phyloP scores from a whole-genome alignment of 1,140 invertebrate species.

The Himalopsyche phryganea region DNA sequence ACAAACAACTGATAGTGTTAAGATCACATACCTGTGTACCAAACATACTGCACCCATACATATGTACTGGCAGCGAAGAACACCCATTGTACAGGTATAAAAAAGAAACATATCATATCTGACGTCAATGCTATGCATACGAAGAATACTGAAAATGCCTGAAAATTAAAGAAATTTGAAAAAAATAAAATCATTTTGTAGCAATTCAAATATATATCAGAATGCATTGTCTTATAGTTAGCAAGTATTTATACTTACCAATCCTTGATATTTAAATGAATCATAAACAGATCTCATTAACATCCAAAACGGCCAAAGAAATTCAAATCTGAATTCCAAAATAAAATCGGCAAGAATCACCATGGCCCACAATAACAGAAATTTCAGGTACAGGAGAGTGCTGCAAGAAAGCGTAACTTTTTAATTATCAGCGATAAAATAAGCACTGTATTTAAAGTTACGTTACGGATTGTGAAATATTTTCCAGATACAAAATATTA shows the following conservation, averaged over 20 bases:
- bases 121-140: constrained; percentile 97
- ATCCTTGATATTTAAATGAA: constrained; percentile 97
- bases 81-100: constrained; percentile 97
- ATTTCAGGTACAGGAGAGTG: constrained; percentile 92
- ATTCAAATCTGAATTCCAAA: constrained; percentile 98
- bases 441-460: constrained; percentile 6
- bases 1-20: too few species aligned
- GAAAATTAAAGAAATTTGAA: constrained; percentile 44
- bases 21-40: constrained; percentile 98
- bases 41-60: constrained; percentile 98
- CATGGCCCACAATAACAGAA: constrained; percentile 91
- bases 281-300: constrained; percentile 94
- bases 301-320: constrained; percentile 98
- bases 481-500: too few species aligned
- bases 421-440: constrained; percentile 2
- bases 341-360: constrained; percentile 96
- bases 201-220: not conserved
- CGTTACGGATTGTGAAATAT: too few species aligned
- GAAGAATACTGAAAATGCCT: constrained; percentile 98
- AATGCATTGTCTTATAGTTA: too few species aligned
- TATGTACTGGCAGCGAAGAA: constrained; percentile 98
- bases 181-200: not conserved
- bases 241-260: constrained; percentile 82
- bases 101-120: constrained; percentile 98
- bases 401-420: constrained; percentile 61